Evolutionary conservation across 2,113 vertebrate species (phyloP).

Genomic region (Atherinomorus stipes): DNA sequence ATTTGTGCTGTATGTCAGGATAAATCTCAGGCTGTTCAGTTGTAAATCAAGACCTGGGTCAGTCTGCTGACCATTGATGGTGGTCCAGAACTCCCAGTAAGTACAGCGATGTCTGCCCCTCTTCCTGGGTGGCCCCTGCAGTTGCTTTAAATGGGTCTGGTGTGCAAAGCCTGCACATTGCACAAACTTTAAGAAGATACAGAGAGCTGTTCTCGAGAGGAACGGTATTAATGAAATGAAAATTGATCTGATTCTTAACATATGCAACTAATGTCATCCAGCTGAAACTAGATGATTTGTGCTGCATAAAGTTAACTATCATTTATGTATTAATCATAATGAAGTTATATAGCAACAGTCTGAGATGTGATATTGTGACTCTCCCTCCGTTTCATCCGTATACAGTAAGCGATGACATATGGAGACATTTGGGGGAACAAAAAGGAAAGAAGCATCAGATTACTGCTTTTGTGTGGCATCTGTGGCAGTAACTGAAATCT

Average conservation of each 20-base stretch:
- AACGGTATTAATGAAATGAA: conserved; percentile 44
- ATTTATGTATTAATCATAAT: conserved; percentile 18
- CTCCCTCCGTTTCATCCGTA: conserved; percentile 25
- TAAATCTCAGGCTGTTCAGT: conserved; percentile 67
- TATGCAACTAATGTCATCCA: conserved; percentile 8
- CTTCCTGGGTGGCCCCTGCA: conserved; percentile 77
- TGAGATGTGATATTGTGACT: conserved; percentile 24
- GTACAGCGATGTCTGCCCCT: conserved; percentile 47
- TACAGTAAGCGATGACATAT: conserved; percentile 37
- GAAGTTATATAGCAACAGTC: conserved; percentile 22
- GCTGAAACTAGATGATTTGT: conserved; percentile 4
- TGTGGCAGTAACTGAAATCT: conserved; percentile 66
- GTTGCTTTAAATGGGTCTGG: conserved; percentile 56
- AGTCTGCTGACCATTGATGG: conserved; percentile 76
- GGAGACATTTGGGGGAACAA: conserved; percentile 31
- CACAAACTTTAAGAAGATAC: conserved; percentile 48
- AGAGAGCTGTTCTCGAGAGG: conserved; percentile 27
- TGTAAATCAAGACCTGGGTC: conserved; percentile 74
- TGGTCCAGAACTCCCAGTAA: conserved; percentile 72
- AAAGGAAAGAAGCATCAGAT: conserved; percentile 22
- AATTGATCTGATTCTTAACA: conserved; percentile 18
- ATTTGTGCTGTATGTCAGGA: conserved; percentile 69
- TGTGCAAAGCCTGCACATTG: conserved; percentile 42
- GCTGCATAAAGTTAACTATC: conserved; percentile 8
- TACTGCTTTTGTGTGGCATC: conserved; percentile 58